Evolutionary conservation across 2,888 invertebrate genomes (phyloP).

Genomic region (Drosophila seclusa): DNA sequence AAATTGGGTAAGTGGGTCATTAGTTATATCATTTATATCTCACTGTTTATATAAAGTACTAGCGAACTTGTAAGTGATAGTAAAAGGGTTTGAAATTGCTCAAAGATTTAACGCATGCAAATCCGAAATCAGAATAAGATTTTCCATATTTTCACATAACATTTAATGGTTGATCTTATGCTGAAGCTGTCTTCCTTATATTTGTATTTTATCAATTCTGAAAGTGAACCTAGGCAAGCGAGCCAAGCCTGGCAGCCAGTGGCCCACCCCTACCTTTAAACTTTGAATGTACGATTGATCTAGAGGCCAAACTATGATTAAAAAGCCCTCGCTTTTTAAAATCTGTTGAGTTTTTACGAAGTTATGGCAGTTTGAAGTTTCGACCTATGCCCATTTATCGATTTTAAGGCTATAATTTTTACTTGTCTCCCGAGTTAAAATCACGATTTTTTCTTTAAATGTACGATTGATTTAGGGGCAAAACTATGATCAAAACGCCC

Average conservation of each 20-base stretch:
- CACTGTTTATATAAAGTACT: background rate
- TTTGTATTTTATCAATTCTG: background rate
- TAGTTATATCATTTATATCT: background rate
- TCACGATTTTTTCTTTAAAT: no score
- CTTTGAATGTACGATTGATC: no score
- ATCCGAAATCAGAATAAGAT: background rate
- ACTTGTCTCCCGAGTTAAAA: no score
- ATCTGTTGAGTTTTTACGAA: no score
- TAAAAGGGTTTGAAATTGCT: background rate
- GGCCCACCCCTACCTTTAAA: no score
- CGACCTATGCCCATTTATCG: no score
- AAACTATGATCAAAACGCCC: no score
- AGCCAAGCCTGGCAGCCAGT: background rate
- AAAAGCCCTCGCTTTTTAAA: no score
- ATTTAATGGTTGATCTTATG: background rate
- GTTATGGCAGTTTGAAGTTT: no score
- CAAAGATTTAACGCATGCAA: background rate
- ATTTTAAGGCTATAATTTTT: no score
- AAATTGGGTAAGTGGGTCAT: constrained; percentile 82
- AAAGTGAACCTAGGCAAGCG: background rate
- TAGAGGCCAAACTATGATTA: no score
- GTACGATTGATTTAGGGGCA: no score
- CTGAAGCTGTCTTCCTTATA: background rate
- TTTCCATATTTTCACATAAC: background rate
- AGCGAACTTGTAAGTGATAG: background rate